These are phyloP conservation scores for Drosophila mettleri DNA, from an alignment of 2,888 invertebrate species.

Conservation along the genomic window DNA sequence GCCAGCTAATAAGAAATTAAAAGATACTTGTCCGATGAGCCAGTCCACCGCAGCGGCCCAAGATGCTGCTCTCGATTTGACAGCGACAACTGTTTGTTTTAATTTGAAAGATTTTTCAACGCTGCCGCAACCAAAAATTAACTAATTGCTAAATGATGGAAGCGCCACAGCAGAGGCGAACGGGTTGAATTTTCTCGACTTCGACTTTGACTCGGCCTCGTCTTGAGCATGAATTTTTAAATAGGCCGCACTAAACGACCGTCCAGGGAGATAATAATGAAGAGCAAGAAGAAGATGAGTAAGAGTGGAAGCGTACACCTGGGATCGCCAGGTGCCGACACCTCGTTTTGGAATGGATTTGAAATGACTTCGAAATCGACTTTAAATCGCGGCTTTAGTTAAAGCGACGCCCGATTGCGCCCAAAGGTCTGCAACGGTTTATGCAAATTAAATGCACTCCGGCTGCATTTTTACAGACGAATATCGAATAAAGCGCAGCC, in stretches of 20 bases:
- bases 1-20: constrained; percentile 80
- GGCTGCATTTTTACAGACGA: constrained; percentile 40
- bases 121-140: constrained; percentile 58
- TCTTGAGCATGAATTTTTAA: constrained; percentile 62
- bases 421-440: constrained; percentile 36
- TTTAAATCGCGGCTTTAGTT: constrained; percentile 27
- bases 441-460: constrained; percentile 54
- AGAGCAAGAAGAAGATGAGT: background rate
- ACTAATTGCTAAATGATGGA: constrained; percentile 78
- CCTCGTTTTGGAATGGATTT: constrained; percentile 20
- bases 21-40: constrained; percentile 68
- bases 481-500: constrained; percentile 45
- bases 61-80: constrained; percentile 33
- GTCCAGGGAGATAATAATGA: constrained; percentile 55
- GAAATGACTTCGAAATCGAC: constrained; percentile 1
- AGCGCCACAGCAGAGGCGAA: constrained; percentile 20
- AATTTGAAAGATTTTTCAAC: constrained; percentile 64
- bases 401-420: constrained; percentile 20
- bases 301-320: constrained; percentile 27
- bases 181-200: constrained; percentile 37
- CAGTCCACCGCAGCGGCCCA: constrained; percentile 1
- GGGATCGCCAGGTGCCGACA: constrained; percentile 42
- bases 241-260: constrained; percentile 44
- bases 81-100: constrained; percentile 69
- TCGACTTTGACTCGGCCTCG: background rate